phyloP scores from a whole-genome alignment of 2,888 invertebrate species.

The Polymixis lichenea region DNA sequence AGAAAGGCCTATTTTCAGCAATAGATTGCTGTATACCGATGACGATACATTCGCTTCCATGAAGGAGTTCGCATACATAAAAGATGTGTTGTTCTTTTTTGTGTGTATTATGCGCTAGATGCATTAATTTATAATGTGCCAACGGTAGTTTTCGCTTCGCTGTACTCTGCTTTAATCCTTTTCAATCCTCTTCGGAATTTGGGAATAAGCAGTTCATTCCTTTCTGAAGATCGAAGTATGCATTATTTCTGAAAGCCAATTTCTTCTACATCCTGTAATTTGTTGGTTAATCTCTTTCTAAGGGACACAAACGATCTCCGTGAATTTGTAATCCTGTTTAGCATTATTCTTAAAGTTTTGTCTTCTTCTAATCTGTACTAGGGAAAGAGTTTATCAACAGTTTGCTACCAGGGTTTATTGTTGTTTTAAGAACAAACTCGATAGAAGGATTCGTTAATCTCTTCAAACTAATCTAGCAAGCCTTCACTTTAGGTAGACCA shows the following conservation, averaged over 20 bases:
- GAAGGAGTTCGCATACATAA: constrained; percentile 14
- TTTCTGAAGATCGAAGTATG: not conserved
- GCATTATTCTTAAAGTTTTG: constrained; percentile 3
- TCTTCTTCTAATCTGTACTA: not conserved
- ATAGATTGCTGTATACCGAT: no score
- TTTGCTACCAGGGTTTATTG: not conserved
- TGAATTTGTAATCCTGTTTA: constrained; percentile 14
- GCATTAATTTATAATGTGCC: not conserved
- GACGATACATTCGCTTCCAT: not conserved
- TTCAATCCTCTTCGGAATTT: not conserved
- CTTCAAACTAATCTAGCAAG: not conserved
- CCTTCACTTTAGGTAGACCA: constrained; percentile 6
- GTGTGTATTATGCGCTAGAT: constrained; percentile 6
- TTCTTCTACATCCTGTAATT: constrained; percentile 1
- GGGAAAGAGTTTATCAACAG: not conserved
- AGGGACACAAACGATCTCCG: not conserved
- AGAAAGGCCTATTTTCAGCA: no score
- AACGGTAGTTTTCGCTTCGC: not conserved
- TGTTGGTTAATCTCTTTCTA: constrained; percentile 11
- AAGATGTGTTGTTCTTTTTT: not conserved
- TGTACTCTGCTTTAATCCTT: constrained; percentile 2
- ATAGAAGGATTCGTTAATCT: not conserved
- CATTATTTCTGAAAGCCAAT: not conserved
- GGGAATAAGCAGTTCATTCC: not conserved
- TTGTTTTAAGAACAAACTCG: not conserved